Conservation (phyloP, 2,797 vertebrate genomes). For the Threskiornis aethiopicus region DNA sequence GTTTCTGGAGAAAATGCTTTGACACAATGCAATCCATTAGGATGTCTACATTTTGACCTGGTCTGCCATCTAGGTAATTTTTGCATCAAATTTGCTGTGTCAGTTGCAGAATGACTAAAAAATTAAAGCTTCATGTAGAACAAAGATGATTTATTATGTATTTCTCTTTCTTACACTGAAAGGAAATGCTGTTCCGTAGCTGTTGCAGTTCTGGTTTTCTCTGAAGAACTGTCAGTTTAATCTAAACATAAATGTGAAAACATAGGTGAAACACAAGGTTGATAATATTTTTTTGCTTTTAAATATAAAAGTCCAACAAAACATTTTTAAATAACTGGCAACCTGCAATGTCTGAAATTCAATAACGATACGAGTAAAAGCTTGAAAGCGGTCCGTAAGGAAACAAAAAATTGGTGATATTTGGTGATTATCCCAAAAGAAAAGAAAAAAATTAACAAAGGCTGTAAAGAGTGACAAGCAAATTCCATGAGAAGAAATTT, state of each 20-base stretch:
- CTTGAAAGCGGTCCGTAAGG: not conserved
- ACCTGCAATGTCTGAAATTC: not conserved
- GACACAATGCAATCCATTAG: conserved; percentile 35
- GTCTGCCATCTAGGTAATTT: conserved; percentile 51
- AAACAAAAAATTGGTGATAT: not conserved
- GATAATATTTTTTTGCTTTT: not conserved
- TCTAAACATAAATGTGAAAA: not conserved
- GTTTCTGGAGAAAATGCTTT: conserved; percentile 55
- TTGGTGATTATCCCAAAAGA: not conserved
- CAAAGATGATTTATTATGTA: conserved; percentile 33
- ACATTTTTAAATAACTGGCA: not conserved
- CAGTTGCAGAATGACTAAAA: conserved; percentile 54
- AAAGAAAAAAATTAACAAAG: not conserved
- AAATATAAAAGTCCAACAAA: not conserved
- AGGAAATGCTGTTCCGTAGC: not conserved
- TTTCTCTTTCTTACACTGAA: conserved; percentile 23
- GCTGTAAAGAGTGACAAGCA: not conserved
- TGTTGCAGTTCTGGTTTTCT: conserved; percentile 1
- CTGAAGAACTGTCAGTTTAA: not conserved
- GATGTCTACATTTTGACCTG: conserved; percentile 52
- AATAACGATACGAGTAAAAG: not conserved
- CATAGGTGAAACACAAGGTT: not conserved
- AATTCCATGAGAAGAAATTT: not conserved
- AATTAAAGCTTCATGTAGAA: conserved; percentile 19
- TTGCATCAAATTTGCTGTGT: conserved; percentile 48